phyloP scores from a whole-genome alignment of 2,797 vertebrate species.

The Gouania willdenowi region DNA sequence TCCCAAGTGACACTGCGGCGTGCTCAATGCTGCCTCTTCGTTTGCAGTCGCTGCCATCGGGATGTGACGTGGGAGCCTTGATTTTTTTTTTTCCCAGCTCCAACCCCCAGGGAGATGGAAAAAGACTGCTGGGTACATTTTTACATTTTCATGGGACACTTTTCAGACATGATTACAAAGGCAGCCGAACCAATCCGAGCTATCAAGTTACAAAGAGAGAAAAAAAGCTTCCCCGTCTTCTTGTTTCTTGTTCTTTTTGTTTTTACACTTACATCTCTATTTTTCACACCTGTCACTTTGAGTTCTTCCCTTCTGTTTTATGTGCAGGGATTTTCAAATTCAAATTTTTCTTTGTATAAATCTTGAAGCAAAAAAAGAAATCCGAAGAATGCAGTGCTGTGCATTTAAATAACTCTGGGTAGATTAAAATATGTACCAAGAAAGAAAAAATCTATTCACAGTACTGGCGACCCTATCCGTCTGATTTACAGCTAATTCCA shows the following conservation, averaged over 20 bases:
- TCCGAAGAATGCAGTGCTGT: too few relatives aligned
- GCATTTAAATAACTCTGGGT: too few relatives aligned
- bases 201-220: slow-evolving; percentile 49
- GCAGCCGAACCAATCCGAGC: slow-evolving; percentile 26
- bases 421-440: too few relatives aligned
- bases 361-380: too few relatives aligned
- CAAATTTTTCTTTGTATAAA: too few relatives aligned
- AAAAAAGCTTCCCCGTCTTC: slow-evolving; percentile 27
- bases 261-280: slow-evolving; percentile 34
- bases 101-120: slow-evolving; percentile 32
- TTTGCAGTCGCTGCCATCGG: slow-evolving; percentile 57
- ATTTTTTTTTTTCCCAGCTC: slow-evolving; percentile 42
- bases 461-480: too few relatives aligned
- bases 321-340: too few relatives aligned
- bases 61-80: slow-evolving; percentile 52
- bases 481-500: too few relatives aligned
- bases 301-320: background rate
- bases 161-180: slow-evolving; percentile 33
- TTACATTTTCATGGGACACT: slow-evolving; percentile 46
- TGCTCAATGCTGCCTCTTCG: slow-evolving; percentile 37
- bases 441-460: too few relatives aligned
- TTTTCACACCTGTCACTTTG: slow-evolving; percentile 35
- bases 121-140: slow-evolving; percentile 44
- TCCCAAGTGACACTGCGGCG: slow-evolving; percentile 56
- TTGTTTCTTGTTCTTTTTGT: slow-evolving; percentile 33